A percentile compares a stretch with the other conserved stretches of the same genome.
Conservation (phyloP, 2,797 vertebrate species). For the Urocyon cinereoargenteus region DNA sequence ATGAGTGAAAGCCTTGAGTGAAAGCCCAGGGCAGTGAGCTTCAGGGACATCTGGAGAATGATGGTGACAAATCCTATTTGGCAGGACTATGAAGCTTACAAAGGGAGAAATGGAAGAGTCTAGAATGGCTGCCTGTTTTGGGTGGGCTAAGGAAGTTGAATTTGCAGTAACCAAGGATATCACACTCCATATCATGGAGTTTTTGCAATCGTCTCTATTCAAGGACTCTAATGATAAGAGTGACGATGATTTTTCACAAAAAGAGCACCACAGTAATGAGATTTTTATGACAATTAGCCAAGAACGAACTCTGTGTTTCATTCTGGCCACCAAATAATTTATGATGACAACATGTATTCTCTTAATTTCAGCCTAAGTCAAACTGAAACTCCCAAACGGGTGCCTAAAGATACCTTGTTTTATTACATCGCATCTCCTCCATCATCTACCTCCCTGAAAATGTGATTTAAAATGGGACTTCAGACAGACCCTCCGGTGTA, state of each 20-base stretch:
- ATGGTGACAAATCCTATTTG: background rate
- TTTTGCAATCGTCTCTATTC: slow-evolving; percentile 27
- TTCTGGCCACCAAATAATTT: background rate
- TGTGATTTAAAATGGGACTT: slow-evolving; percentile 37
- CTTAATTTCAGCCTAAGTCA: background rate
- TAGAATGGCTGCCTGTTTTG: background rate
- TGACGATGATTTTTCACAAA: slow-evolving; percentile 50
- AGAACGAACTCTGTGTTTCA: background rate
- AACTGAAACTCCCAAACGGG: background rate
- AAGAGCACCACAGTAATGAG: background rate
- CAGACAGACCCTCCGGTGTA: background rate
- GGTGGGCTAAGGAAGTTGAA: background rate
- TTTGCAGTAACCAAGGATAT: background rate
- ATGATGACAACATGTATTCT: background rate
- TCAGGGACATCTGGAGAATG: background rate
- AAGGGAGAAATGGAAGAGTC: background rate
- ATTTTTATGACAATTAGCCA: background rate
- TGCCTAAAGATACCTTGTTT: background rate
- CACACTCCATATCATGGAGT: background rate
- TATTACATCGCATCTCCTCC: background rate
- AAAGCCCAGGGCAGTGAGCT: background rate
- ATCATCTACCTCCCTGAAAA: background rate
- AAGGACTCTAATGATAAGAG: background rate
- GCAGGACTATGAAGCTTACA: background rate
- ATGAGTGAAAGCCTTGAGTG: background rate